These are phyloP conservation scores for Hucho hucho DNA, from an alignment of 2,113 vertebrate genomes.

Conservation along the genomic window DNA sequence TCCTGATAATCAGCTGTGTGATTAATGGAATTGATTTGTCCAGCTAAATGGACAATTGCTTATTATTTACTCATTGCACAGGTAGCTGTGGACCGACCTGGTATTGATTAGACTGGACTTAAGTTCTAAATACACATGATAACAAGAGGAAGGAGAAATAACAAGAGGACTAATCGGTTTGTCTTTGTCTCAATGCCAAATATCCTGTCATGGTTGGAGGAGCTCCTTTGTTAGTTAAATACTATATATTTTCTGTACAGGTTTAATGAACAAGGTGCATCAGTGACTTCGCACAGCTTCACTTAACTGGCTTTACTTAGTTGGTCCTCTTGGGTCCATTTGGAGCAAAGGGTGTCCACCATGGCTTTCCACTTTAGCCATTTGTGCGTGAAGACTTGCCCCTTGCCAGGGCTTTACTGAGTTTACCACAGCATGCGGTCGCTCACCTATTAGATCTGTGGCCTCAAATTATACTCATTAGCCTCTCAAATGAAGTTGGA, in stretches of 20 bases:
- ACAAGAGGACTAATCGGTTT: neutral
- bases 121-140: neutral
- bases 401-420: too few species aligned
- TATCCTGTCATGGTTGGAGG: neutral
- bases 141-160: neutral
- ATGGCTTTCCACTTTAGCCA: too few species aligned
- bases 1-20: conserved; percentile 39
- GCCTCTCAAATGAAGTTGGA: too few species aligned
- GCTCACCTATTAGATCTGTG: too few species aligned
- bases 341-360: too few species aligned
- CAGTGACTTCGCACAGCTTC: too few species aligned
- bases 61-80: conserved; percentile 29
- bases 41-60: conserved; percentile 16
- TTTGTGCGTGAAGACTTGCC: too few species aligned
- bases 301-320: too few species aligned
- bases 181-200: neutral
- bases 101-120: neutral
- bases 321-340: too few species aligned
- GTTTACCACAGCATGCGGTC: too few species aligned
- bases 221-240: neutral
- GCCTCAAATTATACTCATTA: too few species aligned
- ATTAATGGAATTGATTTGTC: conserved; percentile 47
- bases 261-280: too few species aligned
- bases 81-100: neutral
- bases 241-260: neutral